Evolutionary conservation across 2,797 vertebrate genomes (phyloP).

Genomic region (Enteromius radiatus): DNA sequence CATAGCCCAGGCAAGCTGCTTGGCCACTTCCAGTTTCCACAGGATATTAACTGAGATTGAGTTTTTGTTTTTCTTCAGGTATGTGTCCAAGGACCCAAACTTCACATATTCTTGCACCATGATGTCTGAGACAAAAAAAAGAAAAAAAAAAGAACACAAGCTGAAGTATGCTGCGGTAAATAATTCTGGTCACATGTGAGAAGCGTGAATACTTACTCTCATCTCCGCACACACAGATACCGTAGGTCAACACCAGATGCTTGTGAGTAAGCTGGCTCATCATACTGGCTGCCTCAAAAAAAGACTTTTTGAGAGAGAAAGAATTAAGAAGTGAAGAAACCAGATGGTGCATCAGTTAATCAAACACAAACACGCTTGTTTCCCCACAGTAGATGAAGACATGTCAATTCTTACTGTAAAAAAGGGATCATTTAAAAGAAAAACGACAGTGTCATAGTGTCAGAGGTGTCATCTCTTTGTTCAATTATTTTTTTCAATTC

Average conservation of each 20-base stretch:
- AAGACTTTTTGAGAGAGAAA: constrained; percentile 80
- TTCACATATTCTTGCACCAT: constrained; percentile 97
- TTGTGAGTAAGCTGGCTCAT: constrained; percentile 98
- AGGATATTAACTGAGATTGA: constrained; percentile 82
- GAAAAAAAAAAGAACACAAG: no score
- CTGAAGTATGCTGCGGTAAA: background rate
- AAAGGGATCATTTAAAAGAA: background rate
- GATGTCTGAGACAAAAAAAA: constrained; percentile 84
- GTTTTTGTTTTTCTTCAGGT: constrained; percentile 95
- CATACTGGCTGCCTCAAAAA: constrained; percentile 99
- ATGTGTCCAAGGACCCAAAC: constrained; percentile 95
- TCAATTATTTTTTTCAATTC: background rate
- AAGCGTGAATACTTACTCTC: constrained; percentile 86
- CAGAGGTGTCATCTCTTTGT: no score
- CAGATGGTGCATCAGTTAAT: background rate
- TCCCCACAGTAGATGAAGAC: background rate
- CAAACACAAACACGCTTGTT: background rate
- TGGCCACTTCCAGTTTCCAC: constrained; percentile 98
- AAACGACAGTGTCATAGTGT: no score
- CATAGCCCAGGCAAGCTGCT: constrained; percentile 97
- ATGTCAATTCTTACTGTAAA: background rate
- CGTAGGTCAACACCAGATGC: constrained; percentile 93
- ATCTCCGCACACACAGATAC: constrained; percentile 94
- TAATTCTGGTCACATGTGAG: background rate
- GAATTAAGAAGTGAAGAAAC: background rate